These are phyloP conservation scores for Cepaea hortensis DNA, from an alignment of 2,888 invertebrate genomes.

Conservation along the genomic window DNA sequence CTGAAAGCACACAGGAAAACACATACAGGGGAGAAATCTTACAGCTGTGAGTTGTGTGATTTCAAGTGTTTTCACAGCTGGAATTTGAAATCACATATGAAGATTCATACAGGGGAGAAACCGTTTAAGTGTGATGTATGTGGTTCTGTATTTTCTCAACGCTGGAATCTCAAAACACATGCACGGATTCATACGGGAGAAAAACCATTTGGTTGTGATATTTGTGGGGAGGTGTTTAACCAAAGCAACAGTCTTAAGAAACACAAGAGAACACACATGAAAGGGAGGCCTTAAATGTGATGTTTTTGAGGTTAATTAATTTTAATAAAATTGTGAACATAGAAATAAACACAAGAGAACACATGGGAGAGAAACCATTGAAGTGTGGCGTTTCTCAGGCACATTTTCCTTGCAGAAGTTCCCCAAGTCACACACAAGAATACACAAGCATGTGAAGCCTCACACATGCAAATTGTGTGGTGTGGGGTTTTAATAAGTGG, in stretches of 20 bases:
- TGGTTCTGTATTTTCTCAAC: neutral
- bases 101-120: conserved; percentile 44
- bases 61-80: conserved; percentile 20
- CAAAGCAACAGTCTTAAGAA: neutral
- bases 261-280: neutral
- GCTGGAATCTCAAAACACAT: conserved; percentile 39
- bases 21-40: conserved; percentile 46
- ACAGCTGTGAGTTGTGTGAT: conserved; percentile 35
- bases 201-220: conserved; percentile 44
- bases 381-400: conserved; percentile 44
- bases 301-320: neutral
- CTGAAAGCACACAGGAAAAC: conserved; percentile 7
- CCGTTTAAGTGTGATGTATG: conserved; percentile 43
- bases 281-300: conserved; percentile 16
- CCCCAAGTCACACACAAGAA: conserved; percentile 12
- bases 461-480: conserved; percentile 21
- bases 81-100: conserved; percentile 34
- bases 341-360: conserved; percentile 3
- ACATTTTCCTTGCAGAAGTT: conserved; percentile 28
- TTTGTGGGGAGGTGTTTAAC: neutral
- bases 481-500: conserved; percentile 17
- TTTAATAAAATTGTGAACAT: neutral
- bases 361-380: conserved; percentile 12
- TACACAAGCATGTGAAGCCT: neutral
- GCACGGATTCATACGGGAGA: conserved; percentile 44